Percentiles rank a stretch among this genome's conserved stretches.
phyloP scores from a whole-genome alignment of 2,888 invertebrate genomes.

The Augiades crinisus region DNA sequence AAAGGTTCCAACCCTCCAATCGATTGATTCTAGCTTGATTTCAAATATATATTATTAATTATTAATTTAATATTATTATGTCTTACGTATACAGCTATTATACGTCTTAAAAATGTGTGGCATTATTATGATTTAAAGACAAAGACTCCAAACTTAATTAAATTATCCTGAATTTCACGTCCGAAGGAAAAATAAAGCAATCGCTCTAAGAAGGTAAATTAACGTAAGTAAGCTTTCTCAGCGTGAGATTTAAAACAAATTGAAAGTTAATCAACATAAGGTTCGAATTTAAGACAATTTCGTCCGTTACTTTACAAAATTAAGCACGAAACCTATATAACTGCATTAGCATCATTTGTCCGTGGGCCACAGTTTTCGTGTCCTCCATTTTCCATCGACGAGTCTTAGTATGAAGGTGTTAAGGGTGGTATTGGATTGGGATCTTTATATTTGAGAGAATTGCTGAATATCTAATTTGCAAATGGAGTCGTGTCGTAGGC shows the following conservation, averaged over 20 bases:
- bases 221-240: constrained; percentile 8
- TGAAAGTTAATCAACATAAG: constrained; percentile 28
- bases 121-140: too few relatives aligned
- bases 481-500: constrained; percentile 75
- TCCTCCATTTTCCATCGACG: constrained; percentile 16
- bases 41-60: too few relatives aligned
- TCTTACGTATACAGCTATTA: too few relatives aligned
- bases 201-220: constrained; percentile 11
- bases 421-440: constrained; percentile 10
- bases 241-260: constrained; percentile 29
- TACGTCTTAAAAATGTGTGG: too few relatives aligned
- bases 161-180: not conserved
- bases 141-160: not conserved
- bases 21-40: too few relatives aligned
- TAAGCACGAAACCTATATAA: constrained; percentile 29
- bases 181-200: not conserved
- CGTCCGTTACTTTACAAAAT: constrained; percentile 31
- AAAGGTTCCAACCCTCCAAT: too few relatives aligned
- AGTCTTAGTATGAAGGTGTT: constrained; percentile 1
- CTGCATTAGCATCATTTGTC: constrained; percentile 32
- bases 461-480: constrained; percentile 69
- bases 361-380: constrained; percentile 24
- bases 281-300: constrained; percentile 24
- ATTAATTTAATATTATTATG: too few relatives aligned
- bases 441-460: constrained; percentile 27